A percentile compares a stretch with the other conserved stretches of the same genome.
phyloP scores from a whole-genome alignment of 2,797 vertebrate genomes.

The Hyperoplus immaculatus region DNA sequence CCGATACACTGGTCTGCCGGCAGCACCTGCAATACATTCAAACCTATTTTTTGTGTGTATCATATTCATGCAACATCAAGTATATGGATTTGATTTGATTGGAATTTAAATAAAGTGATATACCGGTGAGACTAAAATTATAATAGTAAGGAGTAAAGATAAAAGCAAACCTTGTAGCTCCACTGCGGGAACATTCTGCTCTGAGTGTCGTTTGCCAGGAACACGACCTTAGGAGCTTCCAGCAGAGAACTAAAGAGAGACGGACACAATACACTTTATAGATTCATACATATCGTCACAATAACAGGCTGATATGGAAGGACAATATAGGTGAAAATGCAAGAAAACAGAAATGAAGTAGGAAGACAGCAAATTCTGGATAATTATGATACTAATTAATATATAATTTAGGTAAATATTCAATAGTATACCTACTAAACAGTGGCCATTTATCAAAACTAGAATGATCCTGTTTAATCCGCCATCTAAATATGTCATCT shows the following conservation, averaged over 20 bases:
- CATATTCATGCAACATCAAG: neutral
- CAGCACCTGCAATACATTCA: constrained; percentile 60
- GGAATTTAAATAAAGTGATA: no score
- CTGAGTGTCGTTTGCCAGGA: constrained; percentile 75
- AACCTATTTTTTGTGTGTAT: neutral
- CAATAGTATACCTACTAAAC: neutral
- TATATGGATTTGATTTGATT: no score
- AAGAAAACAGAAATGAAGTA: neutral
- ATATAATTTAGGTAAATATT: neutral
- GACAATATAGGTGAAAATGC: no score
- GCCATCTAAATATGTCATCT: neutral
- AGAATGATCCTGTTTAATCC: no score
- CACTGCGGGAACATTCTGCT: constrained; percentile 83
- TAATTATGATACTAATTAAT: neutral
- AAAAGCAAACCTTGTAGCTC: constrained; percentile 78
- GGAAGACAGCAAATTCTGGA: neutral
- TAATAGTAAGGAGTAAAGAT: neutral
- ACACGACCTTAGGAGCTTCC: constrained; percentile 76
- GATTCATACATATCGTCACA: neutral
- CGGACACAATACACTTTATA: neutral
- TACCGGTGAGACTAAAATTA: no score
- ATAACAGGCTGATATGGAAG: neutral
- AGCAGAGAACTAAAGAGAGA: constrained; percentile 58
- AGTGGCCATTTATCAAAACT: neutral
- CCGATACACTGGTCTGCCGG: neutral